Base-by-base conservation (phyloP, 2,113 vertebrate genomes). In the Prietella phreatophila region DNA sequence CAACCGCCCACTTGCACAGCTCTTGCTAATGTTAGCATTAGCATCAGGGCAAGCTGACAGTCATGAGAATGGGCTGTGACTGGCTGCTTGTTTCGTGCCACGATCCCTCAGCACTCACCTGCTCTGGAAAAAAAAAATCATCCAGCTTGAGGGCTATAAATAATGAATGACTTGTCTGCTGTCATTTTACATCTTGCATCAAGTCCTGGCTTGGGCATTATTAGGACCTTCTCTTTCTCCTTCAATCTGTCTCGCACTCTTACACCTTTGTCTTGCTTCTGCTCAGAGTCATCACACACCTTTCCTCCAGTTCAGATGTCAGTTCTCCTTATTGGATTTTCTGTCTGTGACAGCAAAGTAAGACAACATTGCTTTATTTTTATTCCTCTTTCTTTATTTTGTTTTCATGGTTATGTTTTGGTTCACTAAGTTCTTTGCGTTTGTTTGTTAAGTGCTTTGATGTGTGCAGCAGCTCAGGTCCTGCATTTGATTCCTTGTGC, bases 81-180 rank as follows among this genome's bases (percentile, higher is more conserved):
- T 93, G 92, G 93, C 93, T 94, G 94, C 93, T 95, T 95, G 94
- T 94, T 94, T 94, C 93, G 93, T 94, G 94, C 93, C 93, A 94
- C 92, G 93, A 95, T 95, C 93, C 90, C 91, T 94, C 90, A 93
- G 93, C 92, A 91, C 93, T 94, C 93, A 92, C 93, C 88, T 92
- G 69, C 90, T 92, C 92, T 92, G 92, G 93, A 94, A 94, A 94
- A 94, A 94, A 94, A 95, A 95, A 95, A 60, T 93, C 94, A 92
- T 92, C 89, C 88, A 87, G 93, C 93, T 93, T 90, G 91, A 90
- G 89, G 88, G 91, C 93, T 93, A 95, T 95, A 95, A 95, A 96
- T 96, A 95, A 95, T 95, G 95, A 92, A 96, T 95, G 95, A 94
- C 94, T 95, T 91, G 94, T 94, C 94, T 92, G 92, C 93, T 96